phyloP scores from a whole-genome alignment of 2,888 invertebrate species.

The Chrysodeixis includens region DNA sequence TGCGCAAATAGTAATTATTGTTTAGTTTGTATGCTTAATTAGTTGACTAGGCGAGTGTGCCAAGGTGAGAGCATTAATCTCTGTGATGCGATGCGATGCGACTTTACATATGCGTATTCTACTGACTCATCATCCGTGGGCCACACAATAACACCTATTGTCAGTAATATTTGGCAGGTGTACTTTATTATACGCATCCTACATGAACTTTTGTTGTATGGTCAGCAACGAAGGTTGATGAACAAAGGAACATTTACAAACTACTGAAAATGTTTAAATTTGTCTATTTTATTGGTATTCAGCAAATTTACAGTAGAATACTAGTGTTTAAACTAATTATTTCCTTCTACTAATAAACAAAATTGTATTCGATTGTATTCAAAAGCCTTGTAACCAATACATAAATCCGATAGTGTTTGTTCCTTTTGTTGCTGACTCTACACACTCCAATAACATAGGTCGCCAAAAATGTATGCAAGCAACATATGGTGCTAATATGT shows the following conservation, averaged over 20 bases:
- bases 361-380: too few species aligned
- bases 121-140: conserved; percentile 61
- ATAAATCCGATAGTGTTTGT: too few species aligned
- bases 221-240: too few species aligned
- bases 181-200: conserved; percentile 44
- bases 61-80: conserved; percentile 58
- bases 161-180: conserved; percentile 52
- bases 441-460: conserved; percentile 20
- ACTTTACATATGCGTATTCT: conserved; percentile 21
- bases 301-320: too few species aligned
- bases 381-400: too few species aligned
- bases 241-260: too few species aligned
- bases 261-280: too few species aligned
- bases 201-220: conserved; percentile 16
- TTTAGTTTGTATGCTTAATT: conserved; percentile 54
- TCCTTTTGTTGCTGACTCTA: neutral
- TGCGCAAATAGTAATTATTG: conserved; percentile 35
- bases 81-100: conserved; percentile 22
- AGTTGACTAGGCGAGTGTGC: conserved; percentile 51
- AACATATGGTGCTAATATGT: conserved; percentile 12
- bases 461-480: conserved; percentile 17
- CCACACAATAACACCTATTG: conserved; percentile 53
- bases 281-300: too few species aligned
- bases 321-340: too few species aligned
- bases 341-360: too few species aligned